Evolutionary conservation across 2,113 vertebrate species (phyloP), one percentile per base, ranked within the genome.

Genomic region (Sylvietta virens): DNA sequence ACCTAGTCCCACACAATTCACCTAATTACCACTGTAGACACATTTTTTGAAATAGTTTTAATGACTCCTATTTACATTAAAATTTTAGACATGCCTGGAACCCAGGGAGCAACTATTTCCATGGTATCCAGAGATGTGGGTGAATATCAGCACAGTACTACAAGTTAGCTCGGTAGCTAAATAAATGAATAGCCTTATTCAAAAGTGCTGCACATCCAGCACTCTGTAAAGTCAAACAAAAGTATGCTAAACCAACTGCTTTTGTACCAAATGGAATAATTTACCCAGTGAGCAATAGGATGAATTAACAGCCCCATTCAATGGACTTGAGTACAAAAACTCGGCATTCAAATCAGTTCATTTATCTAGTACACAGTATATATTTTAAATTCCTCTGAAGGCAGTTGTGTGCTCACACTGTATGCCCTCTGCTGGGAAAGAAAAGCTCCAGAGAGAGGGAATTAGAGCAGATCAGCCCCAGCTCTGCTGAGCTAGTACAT

Each of bases 401-500:
- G 73, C 69, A 86, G 80, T 92, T 95, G 82, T 90, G 44, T 39
- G 20, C 39, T 84, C 60, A 65, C 86, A 81, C 72, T 65, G 31
- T 74, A 39, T 96, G 93, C 93, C 94, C 94, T 96, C 92, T 92
- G 93, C 69, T 92, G 93, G 93, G 85, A 95, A 86, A 93, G 88
- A 81, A 90, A 92, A 93, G 80, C 76, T 88, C 61, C 53, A 48
- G 88, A 90, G 90, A 77, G 22, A 45, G 33, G 53, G 88, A 96
- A 96, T 95, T 95, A 61, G 62, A 74, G 82, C 72, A 90, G 92
- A 90, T 96, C 76, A 95, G 69, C 35, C 56, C 69, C 16, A 81
- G 67, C 72, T 67, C 65, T 88, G 93, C 92, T 94, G 93, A 96
- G 85, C 82, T 48, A 10, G 72, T 72, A 31, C 80, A 71, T 95